Conservation (phyloP, 2,797 vertebrate species). For the Peromyscus aztecus region DNA sequence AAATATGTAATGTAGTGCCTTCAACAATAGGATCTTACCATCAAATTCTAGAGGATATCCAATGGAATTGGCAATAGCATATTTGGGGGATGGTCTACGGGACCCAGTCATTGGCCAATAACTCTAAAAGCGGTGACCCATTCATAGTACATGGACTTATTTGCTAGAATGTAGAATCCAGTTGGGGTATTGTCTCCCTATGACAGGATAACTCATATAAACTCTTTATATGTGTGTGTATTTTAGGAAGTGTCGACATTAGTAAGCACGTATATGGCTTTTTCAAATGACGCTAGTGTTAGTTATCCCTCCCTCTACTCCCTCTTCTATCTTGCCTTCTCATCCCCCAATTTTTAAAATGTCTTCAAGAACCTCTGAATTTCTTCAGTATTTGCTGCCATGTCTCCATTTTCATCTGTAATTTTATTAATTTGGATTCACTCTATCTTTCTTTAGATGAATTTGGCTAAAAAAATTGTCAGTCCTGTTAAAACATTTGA, state of each 20-base stretch:
- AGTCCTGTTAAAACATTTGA: background rate
- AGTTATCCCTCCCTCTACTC: background rate
- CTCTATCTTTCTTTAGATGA: background rate
- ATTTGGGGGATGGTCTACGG: background rate
- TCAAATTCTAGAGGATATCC: background rate
- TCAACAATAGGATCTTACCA: background rate
- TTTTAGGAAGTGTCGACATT: background rate
- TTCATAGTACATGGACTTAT: background rate
- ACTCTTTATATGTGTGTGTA: background rate
- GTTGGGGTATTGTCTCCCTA: background rate
- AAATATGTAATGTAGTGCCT: background rate
- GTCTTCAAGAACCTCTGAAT: no score
- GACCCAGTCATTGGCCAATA: background rate
- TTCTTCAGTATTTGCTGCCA: background rate
- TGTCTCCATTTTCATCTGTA: background rate
- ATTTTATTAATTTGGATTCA: background rate
- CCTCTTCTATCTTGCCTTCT: background rate
- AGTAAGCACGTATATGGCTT: background rate
- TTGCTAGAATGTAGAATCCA: background rate
- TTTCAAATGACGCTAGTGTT: background rate
- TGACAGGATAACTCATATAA: background rate
- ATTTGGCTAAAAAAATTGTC: background rate
- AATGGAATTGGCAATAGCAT: background rate
- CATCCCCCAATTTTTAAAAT: background rate
- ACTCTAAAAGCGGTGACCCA: background rate